Evolutionary conservation across 2,797 vertebrate species (phyloP).

Genomic region (Myotis planiceps): DNA sequence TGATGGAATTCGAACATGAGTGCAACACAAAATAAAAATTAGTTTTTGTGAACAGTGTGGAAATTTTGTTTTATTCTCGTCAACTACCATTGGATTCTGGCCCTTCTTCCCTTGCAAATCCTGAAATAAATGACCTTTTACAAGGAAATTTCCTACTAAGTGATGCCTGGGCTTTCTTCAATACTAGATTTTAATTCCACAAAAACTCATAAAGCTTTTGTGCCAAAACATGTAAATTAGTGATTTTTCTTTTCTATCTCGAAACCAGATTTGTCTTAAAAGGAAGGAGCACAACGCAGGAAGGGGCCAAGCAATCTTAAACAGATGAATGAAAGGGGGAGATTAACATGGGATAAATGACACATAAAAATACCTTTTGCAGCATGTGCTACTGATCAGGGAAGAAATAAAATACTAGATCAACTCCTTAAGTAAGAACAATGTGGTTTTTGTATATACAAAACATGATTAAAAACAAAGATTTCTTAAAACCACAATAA

Average conservation of each 20-base stretch:
- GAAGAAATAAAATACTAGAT: neutral
- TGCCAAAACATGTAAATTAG: neutral
- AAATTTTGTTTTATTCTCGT: neutral
- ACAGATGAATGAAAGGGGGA: neutral
- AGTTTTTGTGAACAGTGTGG: neutral
- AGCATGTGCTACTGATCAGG: neutral
- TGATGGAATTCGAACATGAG: neutral
- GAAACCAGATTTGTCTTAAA: neutral
- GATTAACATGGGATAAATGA: neutral
- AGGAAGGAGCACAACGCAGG: neutral
- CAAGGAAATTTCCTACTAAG: neutral
- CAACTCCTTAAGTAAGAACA: neutral
- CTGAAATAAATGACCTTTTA: neutral
- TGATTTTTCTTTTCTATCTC: neutral
- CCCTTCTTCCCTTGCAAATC: neutral
- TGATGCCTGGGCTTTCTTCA: neutral
- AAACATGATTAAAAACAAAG: neutral
- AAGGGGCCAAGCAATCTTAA: neutral
- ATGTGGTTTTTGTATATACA: neutral
- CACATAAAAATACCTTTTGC: accelerated
- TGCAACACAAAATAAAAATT: neutral
- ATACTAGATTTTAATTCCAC: neutral
- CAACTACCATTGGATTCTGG: neutral
- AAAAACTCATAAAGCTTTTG: neutral
- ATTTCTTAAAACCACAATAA: neutral